phyloP scores from a whole-genome alignment of 2,888 invertebrate genomes.

The Bugula neritina region DNA sequence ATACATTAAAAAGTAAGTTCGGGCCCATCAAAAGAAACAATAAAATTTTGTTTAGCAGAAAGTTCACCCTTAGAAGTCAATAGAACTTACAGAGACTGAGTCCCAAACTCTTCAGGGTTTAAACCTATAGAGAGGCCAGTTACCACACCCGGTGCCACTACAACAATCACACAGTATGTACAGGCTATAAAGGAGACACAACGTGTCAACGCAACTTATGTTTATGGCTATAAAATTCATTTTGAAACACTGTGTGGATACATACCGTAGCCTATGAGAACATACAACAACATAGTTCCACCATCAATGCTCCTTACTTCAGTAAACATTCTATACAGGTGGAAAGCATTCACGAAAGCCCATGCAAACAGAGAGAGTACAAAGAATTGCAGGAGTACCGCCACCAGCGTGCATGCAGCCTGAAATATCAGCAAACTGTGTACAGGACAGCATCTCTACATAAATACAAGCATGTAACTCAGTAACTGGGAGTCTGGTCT shows the following conservation, averaged over 20 bases:
- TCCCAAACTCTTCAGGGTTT: constrained; percentile 88
- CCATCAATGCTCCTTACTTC: constrained; percentile 94
- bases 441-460: too few relatives aligned
- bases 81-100: constrained; percentile 83
- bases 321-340: constrained; percentile 85
- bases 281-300: constrained; percentile 84
- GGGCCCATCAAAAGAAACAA: too few relatives aligned
- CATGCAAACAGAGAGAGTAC: constrained; percentile 85
- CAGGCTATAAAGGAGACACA: too few relatives aligned
- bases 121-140: constrained; percentile 87
- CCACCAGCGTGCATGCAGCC: constrained; percentile 79
- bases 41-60: too few relatives aligned
- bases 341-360: constrained; percentile 85
- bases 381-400: constrained; percentile 88
- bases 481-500: too few relatives aligned
- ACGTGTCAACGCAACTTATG: too few relatives aligned
- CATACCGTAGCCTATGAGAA: constrained; percentile 82
- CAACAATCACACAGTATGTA: constrained; percentile 28
- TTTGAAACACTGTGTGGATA: too few relatives aligned
- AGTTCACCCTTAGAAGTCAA: too few relatives aligned
- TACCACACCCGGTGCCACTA: constrained; percentile 70
- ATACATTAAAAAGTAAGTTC: too few relatives aligned
- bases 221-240: background rate
- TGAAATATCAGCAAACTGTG: too few relatives aligned
- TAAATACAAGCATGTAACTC: too few relatives aligned